Conservation (phyloP, 2,113 vertebrate species). For the Origma solitaria region DNA sequence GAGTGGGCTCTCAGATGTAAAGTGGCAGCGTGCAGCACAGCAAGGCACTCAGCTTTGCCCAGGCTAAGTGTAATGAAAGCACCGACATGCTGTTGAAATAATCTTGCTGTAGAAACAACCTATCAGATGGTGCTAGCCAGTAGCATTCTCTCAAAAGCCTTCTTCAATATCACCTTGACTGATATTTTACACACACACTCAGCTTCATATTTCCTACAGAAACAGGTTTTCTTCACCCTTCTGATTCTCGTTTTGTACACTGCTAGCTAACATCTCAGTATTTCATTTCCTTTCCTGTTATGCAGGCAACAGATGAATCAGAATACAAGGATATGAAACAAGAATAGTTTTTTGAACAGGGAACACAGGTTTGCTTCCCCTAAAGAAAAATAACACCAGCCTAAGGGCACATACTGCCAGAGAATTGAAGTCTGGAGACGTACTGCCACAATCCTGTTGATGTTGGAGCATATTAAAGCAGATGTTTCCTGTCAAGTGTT, state of each 20-base stretch:
- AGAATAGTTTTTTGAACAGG: neutral
- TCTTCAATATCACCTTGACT: neutral
- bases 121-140: neutral
- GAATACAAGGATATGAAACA: constrained; percentile 20
- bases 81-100: neutral
- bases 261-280: neutral
- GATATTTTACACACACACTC: neutral
- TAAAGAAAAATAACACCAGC: neutral
- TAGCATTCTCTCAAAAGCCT: neutral
- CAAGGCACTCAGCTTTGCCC: neutral
- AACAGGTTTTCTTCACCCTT: neutral
- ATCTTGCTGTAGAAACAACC: neutral
- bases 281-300: neutral
- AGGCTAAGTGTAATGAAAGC: neutral
- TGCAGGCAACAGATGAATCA: neutral
- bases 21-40: neutral
- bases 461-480: constrained; percentile 67
- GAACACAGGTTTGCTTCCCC: neutral
- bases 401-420: neutral
- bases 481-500: constrained; percentile 73
- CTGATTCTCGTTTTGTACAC: neutral
- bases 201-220: neutral
- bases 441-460: constrained; percentile 58
- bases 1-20: neutral
- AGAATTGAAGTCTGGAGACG: neutral